phyloP scores from a whole-genome alignment of 2,113 vertebrate species.

The Marcusenius ussheri region DNA sequence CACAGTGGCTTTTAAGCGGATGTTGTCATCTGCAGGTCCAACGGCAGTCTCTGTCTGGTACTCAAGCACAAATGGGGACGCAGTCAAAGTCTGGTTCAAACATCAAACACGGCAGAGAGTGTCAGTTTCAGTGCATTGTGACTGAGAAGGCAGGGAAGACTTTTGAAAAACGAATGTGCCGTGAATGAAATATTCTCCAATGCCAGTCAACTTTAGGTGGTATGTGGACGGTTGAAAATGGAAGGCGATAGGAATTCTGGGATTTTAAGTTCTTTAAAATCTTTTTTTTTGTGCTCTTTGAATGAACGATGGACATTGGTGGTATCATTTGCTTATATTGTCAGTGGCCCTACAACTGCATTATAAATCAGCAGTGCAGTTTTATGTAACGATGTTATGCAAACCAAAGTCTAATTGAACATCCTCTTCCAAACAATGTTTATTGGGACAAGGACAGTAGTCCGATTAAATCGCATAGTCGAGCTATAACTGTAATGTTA shows the following conservation, averaged over 20 bases:
- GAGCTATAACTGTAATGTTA: background rate
- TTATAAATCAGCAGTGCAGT: background rate
- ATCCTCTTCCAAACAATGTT: too few relatives aligned
- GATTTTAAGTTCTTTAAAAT: background rate
- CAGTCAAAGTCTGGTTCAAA: background rate
- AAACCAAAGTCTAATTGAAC: conserved; percentile 6
- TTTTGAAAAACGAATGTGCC: background rate
- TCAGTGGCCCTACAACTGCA: background rate
- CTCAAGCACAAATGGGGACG: background rate
- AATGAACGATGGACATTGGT: background rate
- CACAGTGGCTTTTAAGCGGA: background rate
- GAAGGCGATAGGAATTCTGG: background rate
- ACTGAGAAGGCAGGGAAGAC: background rate
- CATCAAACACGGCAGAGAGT: background rate
- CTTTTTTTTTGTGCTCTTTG: background rate
- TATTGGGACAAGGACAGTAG: too few relatives aligned
- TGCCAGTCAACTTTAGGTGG: background rate
- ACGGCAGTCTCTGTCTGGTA: background rate
- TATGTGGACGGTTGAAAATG: background rate
- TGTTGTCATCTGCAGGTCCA: background rate
- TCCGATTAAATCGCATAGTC: too few relatives aligned
- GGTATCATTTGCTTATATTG: background rate
- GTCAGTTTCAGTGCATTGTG: background rate
- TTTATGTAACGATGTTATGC: conserved; percentile 10
- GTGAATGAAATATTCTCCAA: background rate